A percentile compares a stretch with the other conserved stretches of the same genome.
Evolutionary conservation across 2,113 vertebrate genomes (phyloP).

Genomic region (Tinamus guttatus): DNA sequence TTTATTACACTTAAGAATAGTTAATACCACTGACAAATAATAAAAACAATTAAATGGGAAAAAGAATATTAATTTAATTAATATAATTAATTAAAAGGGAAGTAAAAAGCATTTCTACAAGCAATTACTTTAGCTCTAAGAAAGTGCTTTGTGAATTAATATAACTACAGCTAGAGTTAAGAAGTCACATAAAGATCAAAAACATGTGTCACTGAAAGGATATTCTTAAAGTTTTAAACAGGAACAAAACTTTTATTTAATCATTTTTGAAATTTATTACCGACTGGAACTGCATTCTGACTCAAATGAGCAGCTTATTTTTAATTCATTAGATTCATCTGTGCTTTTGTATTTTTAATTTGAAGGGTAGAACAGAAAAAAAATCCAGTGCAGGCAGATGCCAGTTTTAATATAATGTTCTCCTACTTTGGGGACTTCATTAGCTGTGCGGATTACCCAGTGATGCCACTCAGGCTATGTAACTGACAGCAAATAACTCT

Average conservation of each 20-base stretch:
- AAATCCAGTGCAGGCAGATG: neutral
- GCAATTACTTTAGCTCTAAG: neutral
- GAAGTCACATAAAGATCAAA: neutral
- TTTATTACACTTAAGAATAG: neutral
- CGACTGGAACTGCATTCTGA: neutral
- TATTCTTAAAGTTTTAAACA: neutral
- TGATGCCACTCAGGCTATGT: slow-evolving; percentile 8
- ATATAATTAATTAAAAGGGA: neutral
- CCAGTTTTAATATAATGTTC: slow-evolving; percentile 47
- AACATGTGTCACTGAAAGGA: neutral
- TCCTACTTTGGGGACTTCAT: slow-evolving; percentile 24
- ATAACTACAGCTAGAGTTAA: neutral
- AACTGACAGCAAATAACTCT: slow-evolving; percentile 25
- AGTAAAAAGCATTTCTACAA: neutral
- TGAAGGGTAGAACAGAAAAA: slow-evolving; percentile 10
- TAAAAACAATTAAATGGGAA: neutral
- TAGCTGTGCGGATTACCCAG: neutral
- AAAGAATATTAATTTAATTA: neutral
- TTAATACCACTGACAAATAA: neutral
- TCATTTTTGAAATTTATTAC: slow-evolving; percentile 36
- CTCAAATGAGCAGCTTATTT: slow-evolving; percentile 61
- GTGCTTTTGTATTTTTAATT: slow-evolving; percentile 69
- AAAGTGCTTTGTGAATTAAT: slow-evolving; percentile 1
- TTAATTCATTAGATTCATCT: slow-evolving; percentile 63
- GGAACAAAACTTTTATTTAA: neutral